phyloP scores from a whole-genome alignment of 2,113 vertebrate species.

The Panthera leo region DNA sequence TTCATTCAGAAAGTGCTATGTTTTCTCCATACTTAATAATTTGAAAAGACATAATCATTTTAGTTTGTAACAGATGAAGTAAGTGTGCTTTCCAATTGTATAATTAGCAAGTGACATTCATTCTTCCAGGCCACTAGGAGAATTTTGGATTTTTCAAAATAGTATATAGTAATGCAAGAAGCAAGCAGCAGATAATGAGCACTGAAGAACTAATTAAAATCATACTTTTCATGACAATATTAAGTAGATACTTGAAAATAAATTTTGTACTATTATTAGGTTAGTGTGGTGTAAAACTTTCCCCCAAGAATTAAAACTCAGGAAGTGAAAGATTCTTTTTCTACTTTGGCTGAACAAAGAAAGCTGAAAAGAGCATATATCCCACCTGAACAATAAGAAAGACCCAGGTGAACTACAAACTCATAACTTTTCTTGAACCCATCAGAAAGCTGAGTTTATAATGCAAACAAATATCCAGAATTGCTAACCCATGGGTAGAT shows the following conservation, averaged over 20 bases:
- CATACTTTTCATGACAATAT: constrained; percentile 25
- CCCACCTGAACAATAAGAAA: background rate
- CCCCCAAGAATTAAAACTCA: background rate
- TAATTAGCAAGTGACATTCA: constrained; percentile 14
- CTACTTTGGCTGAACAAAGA: background rate
- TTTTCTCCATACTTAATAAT: background rate
- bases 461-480: background rate
- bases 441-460: background rate
- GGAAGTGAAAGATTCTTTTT: background rate
- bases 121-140: background rate
- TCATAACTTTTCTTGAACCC: background rate
- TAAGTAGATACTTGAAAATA: background rate
- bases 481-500: background rate
- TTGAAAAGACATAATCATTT: constrained; percentile 13
- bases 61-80: background rate
- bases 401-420: background rate
- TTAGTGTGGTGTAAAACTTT: background rate
- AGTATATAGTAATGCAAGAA: background rate
- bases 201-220: constrained; percentile 21
- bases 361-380: background rate
- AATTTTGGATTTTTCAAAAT: background rate
- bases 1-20: background rate
- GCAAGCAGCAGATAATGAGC: background rate
- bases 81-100: background rate
- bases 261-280: background rate